Conservation (phyloP, 53 echinoderm and acorn worm genomes). For the Actinopyga echinites region DNA sequence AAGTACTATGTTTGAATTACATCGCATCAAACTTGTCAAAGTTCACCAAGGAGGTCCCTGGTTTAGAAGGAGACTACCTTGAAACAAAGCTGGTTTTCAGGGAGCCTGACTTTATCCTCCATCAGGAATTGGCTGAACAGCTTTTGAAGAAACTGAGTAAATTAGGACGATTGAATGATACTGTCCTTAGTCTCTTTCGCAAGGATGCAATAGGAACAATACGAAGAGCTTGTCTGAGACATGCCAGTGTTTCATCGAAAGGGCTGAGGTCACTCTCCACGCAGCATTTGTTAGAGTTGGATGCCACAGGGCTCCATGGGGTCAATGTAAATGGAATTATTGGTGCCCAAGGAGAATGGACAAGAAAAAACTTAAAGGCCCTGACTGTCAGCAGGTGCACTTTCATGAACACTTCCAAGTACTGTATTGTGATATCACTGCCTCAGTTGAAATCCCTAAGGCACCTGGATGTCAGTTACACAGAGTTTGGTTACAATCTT, state of each 20-base stretch:
- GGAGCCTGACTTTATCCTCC: constrained; percentile 70
- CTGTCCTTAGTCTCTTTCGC: constrained; percentile 75
- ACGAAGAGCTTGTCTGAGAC: constrained; percentile 71
- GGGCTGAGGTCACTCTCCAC: constrained; percentile 86
- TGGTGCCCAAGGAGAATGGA: constrained; percentile 95
- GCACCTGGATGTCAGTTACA: constrained; percentile 92
- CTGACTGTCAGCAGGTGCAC: constrained; percentile 89
- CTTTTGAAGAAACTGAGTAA: constrained; percentile 69
- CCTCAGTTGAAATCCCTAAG: constrained; percentile 79
- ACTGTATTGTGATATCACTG: constrained; percentile 95
- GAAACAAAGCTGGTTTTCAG: constrained; percentile 74
- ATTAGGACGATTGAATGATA: constrained; percentile 66
- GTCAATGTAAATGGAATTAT: constrained; percentile 96
- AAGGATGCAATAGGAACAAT: constrained; percentile 67
- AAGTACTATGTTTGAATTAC: constrained; percentile 78
- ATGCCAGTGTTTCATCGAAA: constrained; percentile 68
- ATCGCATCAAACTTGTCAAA: constrained; percentile 75
- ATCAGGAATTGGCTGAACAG: constrained; percentile 77
- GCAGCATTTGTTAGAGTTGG: constrained; percentile 81
- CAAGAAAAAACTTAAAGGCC: constrained; percentile 72
- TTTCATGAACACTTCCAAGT: constrained; percentile 89
- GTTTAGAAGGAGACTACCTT: constrained; percentile 65
- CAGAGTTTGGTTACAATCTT: constrained; percentile 92
- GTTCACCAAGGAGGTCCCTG: constrained; percentile 61
- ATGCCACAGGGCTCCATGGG: constrained; percentile 78